Conservation (phyloP, 1,140 invertebrate genomes). For the Bathynomus jamesi region DNA sequence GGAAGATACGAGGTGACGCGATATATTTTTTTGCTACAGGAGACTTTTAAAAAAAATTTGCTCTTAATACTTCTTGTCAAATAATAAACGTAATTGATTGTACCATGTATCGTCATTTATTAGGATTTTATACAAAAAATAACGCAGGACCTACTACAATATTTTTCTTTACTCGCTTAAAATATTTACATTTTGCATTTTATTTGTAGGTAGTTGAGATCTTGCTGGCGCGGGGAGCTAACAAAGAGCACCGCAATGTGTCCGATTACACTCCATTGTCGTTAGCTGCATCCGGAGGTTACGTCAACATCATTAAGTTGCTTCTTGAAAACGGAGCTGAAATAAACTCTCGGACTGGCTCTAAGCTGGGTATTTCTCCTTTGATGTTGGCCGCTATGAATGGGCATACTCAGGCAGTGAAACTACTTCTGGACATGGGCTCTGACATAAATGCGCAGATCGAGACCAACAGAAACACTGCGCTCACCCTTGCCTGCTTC, state of each 20-base stretch:
- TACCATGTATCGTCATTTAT: too few relatives aligned
- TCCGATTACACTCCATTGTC: constrained; percentile 98
- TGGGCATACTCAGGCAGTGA: constrained; percentile 77
- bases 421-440: constrained; percentile 87
- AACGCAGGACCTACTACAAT: too few relatives aligned
- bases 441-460: constrained; percentile 99
- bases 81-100: too few relatives aligned
- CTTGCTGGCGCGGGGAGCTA: constrained; percentile 75
- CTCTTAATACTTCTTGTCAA: too few relatives aligned
- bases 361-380: constrained; percentile 95
- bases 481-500: constrained; percentile 96
- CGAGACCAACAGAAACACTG: constrained; percentile 98
- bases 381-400: constrained; percentile 99
- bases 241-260: constrained; percentile 98
- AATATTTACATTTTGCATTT: too few relatives aligned
- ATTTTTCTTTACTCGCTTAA: too few relatives aligned
- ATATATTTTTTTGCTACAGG: too few relatives aligned
- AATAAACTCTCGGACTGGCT: constrained; percentile 96
- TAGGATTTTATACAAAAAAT: too few relatives aligned
- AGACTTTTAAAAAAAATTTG: too few relatives aligned
- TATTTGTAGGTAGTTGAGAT: constrained; percentile 74
- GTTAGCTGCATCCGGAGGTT: constrained; percentile 93
- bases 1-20: constrained; percentile 78
- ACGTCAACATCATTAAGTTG: constrained; percentile 96
- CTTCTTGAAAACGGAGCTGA: constrained; percentile 82